phyloP scores from a whole-genome alignment of 2,797 vertebrate species.

The Sebastes umbrosus region DNA sequence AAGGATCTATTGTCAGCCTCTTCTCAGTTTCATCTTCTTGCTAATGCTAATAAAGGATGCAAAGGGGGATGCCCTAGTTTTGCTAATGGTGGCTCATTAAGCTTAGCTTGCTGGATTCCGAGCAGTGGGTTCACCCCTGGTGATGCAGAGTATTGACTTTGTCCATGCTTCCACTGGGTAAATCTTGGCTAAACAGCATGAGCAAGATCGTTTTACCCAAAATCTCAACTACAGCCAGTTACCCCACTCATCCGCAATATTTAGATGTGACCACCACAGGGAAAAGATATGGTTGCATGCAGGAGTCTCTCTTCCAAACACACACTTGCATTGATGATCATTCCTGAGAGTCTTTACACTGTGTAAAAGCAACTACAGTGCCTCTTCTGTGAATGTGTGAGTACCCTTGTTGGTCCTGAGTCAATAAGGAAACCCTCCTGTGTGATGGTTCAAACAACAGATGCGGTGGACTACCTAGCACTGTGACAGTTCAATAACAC shows the following conservation, averaged over 20 bases:
- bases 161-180: slow-evolving; percentile 8
- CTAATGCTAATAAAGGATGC: slow-evolving; percentile 62
- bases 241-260: background rate
- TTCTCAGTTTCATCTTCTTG: slow-evolving; percentile 45
- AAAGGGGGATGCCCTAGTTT: slow-evolving; percentile 70
- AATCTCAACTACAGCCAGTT: slow-evolving; percentile 14
- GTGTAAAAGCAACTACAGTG: background rate
- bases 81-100: slow-evolving; percentile 56
- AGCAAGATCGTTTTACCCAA: background rate
- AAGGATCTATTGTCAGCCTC: slow-evolving; percentile 53
- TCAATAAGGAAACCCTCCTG: slow-evolving; percentile 14
- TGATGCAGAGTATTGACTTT: slow-evolving; percentile 36
- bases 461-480: background rate
- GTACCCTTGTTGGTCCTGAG: background rate
- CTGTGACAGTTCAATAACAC: slow-evolving; percentile 46
- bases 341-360: background rate
- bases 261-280: background rate
- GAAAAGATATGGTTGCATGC: background rate
- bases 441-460: slow-evolving; percentile 36
- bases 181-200: slow-evolving; percentile 5
- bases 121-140: slow-evolving; percentile 40
- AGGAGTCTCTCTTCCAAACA: background rate
- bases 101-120: slow-evolving; percentile 51
- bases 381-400: background rate
- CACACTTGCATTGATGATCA: background rate